Evolutionary conservation across 2,888 invertebrate genomes (phyloP), one percentile per base, ranked within the genome.

Genomic region (Clistopyga incitator): DNA sequence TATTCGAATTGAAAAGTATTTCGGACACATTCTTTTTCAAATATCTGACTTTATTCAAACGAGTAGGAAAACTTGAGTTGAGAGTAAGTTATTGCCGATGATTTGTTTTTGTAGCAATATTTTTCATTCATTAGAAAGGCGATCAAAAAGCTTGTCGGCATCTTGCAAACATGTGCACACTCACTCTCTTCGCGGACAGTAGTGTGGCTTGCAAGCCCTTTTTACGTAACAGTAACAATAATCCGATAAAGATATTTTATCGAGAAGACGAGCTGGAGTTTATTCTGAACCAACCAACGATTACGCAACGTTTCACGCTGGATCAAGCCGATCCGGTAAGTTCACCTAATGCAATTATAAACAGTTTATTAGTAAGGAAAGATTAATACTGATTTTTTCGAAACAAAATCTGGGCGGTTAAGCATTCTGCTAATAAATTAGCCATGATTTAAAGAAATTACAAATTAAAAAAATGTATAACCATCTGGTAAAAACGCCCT

Each of bases 111-210:
- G 18, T 6, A 29, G 65, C 67, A 67, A 54, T 15, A 59, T 71
- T 71, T 75, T 20, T 25, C 23, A 68, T 23, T 61, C 20, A 64
- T 52, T 89, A 94, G 90, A 94, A 94, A 87, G 91, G 92, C 56
- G 94, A 95, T 88, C 89, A 89, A 74, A 94, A 94, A 18, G 95
- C 96, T 11, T 97, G 97, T 88, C 95, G 96, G 91, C 94, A 95
- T 82, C 92, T 97, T 81, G 95, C 95, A 1, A 96, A 96, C 91
- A 94, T 96, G 92, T 97, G 97, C 88, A 94, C 95, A 0, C 91
- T 96, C 77, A 94, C 94, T 8, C 92, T 95, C 80, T 95, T 94
- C 88, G 93, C 93, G 18, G 94, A 94, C 64, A 86, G 88, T 67
- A 87, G 89, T 61, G 52, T 87, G 11, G 86, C 91, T 1, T 93